Conservation (phyloP, 2,797 vertebrate species). For the Pseudochaenichthys georgianus region DNA sequence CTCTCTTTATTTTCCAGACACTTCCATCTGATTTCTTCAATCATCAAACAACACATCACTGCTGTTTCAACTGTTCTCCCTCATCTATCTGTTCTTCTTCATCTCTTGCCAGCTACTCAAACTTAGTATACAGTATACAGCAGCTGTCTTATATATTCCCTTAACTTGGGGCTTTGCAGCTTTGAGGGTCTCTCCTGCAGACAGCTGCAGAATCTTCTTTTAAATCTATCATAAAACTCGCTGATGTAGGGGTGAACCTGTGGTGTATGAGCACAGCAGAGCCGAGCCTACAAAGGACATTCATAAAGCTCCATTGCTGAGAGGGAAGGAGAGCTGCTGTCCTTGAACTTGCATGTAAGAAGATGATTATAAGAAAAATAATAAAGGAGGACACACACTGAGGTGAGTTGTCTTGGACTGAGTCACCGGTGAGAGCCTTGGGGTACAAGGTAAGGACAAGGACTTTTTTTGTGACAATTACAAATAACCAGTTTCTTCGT, state of each 20-base stretch:
- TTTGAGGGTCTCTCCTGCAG: conserved; percentile 39
- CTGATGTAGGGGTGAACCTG: conserved; percentile 52
- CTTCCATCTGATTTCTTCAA: conserved; percentile 45
- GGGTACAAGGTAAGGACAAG: conserved; percentile 37
- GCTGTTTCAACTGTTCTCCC: conserved; percentile 8
- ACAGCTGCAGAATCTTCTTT: conserved; percentile 30
- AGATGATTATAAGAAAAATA: conserved; percentile 18
- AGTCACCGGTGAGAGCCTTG: conserved; percentile 14
- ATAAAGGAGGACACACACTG: conserved; percentile 20
- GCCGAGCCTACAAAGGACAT: conserved; percentile 49
- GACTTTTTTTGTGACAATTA: conserved; percentile 42
- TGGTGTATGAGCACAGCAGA: conserved; percentile 36
- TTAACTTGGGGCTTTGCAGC: conserved; percentile 34
- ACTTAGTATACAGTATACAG: conserved; percentile 19
- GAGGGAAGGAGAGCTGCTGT: conserved; percentile 21
- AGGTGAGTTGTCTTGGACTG: conserved; percentile 22
- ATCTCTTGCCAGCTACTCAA: conserved; percentile 35
- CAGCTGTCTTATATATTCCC: conserved; percentile 27
- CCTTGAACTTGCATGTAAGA: conserved; percentile 33
- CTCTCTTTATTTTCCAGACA: conserved; percentile 31
- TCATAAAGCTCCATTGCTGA: conserved; percentile 42
- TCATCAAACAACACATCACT: conserved; percentile 47
- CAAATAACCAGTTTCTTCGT: conserved; percentile 38
- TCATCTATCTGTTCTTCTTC: conserved; percentile 28
- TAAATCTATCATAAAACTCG: conserved; percentile 26